Conservation (phyloP, 2,888 invertebrate genomes). For the Campaea margaritaria region DNA sequence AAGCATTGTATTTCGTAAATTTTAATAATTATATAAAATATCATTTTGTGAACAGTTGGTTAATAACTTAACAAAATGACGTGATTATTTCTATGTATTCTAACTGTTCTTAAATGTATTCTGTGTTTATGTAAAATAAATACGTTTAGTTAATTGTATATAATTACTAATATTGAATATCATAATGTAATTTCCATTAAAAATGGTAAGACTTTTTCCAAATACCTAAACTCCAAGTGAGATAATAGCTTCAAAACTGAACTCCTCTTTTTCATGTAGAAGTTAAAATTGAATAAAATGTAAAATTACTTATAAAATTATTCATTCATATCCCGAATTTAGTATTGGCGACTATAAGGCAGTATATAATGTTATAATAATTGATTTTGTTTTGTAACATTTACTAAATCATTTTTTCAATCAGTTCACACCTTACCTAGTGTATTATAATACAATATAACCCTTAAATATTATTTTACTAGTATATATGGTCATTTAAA, state of each 20-base stretch:
- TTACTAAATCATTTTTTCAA: neutral
- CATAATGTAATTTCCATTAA: conserved; percentile 48
- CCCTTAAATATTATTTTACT: conserved; percentile 46
- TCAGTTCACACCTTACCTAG: neutral
- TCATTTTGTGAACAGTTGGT: conserved; percentile 16
- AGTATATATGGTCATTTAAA: conserved; percentile 62
- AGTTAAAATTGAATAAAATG: neutral
- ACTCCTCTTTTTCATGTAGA: conserved; percentile 7
- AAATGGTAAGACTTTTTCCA: conserved; percentile 45
- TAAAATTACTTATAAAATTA: neutral
- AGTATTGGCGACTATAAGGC: too few species aligned
- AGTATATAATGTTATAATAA: too few species aligned
- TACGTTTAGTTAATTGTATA: conserved; percentile 40
- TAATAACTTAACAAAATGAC: conserved; percentile 5
- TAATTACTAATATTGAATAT: conserved; percentile 41
- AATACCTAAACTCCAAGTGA: neutral
- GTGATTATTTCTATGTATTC: neutral
- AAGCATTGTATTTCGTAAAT: conserved; percentile 48
- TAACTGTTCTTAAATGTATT: conserved; percentile 16
- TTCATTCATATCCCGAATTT: too few species aligned
- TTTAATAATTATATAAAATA: conserved; percentile 3
- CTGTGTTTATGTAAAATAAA: conserved; percentile 27
- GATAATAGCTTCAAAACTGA: neutral
- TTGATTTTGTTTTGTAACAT: too few species aligned
- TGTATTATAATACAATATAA: conserved; percentile 10